phyloP scores from a whole-genome alignment of 2,113 vertebrate species.

The Cheirogaleus medius region DNA sequence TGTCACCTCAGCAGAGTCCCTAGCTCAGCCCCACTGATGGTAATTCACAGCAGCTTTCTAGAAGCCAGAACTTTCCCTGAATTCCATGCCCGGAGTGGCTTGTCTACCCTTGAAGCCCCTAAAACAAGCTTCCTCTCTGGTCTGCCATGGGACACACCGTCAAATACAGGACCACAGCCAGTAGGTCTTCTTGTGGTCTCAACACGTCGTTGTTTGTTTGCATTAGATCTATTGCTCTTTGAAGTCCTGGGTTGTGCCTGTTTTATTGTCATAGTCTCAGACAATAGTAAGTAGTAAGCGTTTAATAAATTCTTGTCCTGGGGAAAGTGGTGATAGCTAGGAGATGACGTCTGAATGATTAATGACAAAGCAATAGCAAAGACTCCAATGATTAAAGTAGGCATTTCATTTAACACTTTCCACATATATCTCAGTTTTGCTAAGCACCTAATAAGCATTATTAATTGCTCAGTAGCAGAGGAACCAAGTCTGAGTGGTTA shows the following conservation, averaged over 20 bases:
- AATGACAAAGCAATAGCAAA: not conserved
- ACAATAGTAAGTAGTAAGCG: not conserved
- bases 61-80: not conserved
- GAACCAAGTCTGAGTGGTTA: not conserved
- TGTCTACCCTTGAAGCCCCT: not conserved
- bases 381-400: not conserved
- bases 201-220: not conserved
- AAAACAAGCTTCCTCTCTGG: not conserved
- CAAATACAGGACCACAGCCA: not conserved
- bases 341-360: not conserved
- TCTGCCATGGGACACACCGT: not conserved
- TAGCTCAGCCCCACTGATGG: not conserved
- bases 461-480: not conserved
- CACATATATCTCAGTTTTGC: not conserved
- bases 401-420: not conserved
- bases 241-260: not conserved
- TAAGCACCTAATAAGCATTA: not conserved
- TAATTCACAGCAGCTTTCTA: not conserved
- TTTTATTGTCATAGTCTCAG: not conserved
- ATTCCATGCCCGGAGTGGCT: not conserved
- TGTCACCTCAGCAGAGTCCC: not conserved
- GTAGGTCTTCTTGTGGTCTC: not conserved
- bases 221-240: not conserved
- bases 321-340: not conserved
- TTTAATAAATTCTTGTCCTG: not conserved